phyloP scores from a whole-genome alignment of 1,140 invertebrate genomes.

The Drosophila obscura region DNA sequence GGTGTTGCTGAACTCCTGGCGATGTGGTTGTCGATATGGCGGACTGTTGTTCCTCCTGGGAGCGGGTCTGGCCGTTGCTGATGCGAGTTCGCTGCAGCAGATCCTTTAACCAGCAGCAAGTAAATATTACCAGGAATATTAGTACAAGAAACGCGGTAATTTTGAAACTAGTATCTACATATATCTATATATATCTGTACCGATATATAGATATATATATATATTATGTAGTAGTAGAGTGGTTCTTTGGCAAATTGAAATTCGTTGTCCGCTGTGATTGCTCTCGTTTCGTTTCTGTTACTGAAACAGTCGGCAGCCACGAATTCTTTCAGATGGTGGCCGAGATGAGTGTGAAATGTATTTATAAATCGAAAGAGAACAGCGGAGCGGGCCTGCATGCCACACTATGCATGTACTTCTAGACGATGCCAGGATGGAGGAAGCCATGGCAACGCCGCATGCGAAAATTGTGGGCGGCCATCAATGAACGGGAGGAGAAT shows the following conservation, averaged over 20 bases:
- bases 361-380: conserved; percentile 67
- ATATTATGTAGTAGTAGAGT: neutral
- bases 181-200: conserved; percentile 28
- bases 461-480: conserved; percentile 2
- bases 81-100: conserved; percentile 57
- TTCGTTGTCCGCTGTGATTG: conserved; percentile 37
- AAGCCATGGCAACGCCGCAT: conserved; percentile 49
- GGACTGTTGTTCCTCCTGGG: conserved; percentile 29
- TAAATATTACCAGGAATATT: conserved; percentile 46
- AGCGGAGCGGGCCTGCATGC: neutral
- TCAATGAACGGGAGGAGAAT: conserved; percentile 1
- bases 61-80: conserved; percentile 33
- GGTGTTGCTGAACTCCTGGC: conserved; percentile 29
- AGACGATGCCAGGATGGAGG: conserved; percentile 1
- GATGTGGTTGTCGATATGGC: conserved; percentile 6
- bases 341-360: conserved; percentile 63
- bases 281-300: conserved; percentile 61
- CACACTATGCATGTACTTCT: conserved; percentile 6
- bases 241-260: conserved; percentile 14
- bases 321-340: conserved; percentile 28
- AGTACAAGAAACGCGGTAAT: conserved; percentile 56
- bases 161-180: conserved; percentile 38
- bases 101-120: conserved; percentile 66
- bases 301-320: conserved; percentile 35
- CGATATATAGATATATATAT: conserved; percentile 13